These are phyloP conservation scores for Morone saxatilis DNA, from an alignment of 2,113 vertebrate genomes.

Conservation along the genomic window DNA sequence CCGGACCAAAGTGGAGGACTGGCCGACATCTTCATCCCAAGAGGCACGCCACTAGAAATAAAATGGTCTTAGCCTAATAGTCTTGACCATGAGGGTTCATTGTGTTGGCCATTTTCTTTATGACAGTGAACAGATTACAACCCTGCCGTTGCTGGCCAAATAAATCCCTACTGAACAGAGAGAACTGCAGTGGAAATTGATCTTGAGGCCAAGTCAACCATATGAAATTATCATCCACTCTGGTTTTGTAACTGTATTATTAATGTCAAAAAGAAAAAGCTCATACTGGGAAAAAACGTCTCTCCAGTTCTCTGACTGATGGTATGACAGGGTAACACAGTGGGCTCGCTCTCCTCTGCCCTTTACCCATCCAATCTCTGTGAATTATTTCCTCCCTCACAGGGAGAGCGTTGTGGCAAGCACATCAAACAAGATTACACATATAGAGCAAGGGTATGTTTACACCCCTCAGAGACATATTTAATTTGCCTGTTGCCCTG, in stretches of 20 bases:
- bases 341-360: constrained; percentile 41
- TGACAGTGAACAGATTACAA: not conserved
- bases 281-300: constrained; percentile 35
- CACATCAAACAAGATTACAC: constrained; percentile 77
- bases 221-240: constrained; percentile 23
- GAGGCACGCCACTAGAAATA: not conserved
- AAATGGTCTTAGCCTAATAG: not conserved
- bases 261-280: constrained; percentile 56
- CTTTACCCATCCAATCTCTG: constrained; percentile 56
- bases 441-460: constrained; percentile 78
- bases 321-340: constrained; percentile 42
- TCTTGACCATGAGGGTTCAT: constrained; percentile 1
- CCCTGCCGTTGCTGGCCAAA: not conserved
- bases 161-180: constrained; percentile 20
- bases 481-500: constrained; percentile 80
- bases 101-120: not conserved
- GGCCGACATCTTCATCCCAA: not conserved
- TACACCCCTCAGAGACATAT: constrained; percentile 75
- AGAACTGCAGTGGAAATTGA: constrained; percentile 34
- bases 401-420: constrained; percentile 63
- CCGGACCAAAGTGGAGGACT: not conserved
- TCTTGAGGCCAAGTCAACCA: constrained; percentile 25
- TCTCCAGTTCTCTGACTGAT: constrained; percentile 49
- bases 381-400: constrained; percentile 67
- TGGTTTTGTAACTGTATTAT: constrained; percentile 60